Conservation (phyloP, 1,140 invertebrate species). For the Cheumatopsyche charites region DNA sequence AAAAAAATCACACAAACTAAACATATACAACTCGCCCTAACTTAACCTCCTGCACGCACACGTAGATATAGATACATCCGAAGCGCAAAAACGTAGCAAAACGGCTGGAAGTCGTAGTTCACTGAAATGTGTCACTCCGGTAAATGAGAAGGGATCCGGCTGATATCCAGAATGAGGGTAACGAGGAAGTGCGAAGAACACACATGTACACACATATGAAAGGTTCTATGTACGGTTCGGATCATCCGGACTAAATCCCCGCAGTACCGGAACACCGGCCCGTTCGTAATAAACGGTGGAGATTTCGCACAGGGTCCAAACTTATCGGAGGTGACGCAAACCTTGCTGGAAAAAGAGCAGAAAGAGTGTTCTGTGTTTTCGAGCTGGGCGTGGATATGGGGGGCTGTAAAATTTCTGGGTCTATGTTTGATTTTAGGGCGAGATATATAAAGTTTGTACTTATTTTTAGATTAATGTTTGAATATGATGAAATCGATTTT, state of each 20-base stretch:
- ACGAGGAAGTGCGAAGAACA: slow-evolving; percentile 11
- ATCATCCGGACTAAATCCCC: not conserved
- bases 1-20: too few relatives aligned
- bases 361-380: too few relatives aligned
- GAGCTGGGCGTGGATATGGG: too few relatives aligned
- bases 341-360: too few relatives aligned
- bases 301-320: slow-evolving; percentile 1
- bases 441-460: too few relatives aligned
- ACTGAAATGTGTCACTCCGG: slow-evolving; percentile 13
- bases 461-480: too few relatives aligned
- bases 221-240: not conserved
- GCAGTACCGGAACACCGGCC: not conserved
- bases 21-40: too few relatives aligned
- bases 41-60: too few relatives aligned
- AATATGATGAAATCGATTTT: too few relatives aligned
- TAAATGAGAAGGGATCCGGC: not conserved
- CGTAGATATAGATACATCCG: too few relatives aligned
- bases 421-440: too few relatives aligned
- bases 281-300: slow-evolving; percentile 8
- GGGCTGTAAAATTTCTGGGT: too few relatives aligned
- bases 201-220: not conserved
- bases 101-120: slow-evolving; percentile 16
- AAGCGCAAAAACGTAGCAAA: slow-evolving; percentile 2
- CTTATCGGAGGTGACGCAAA: slow-evolving; percentile 5
- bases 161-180: slow-evolving; percentile 17